Evolutionary conservation across 2,888 invertebrate species (phyloP), one percentile per base, ranked within the genome.

Genomic region (Stenurella melanura): DNA sequence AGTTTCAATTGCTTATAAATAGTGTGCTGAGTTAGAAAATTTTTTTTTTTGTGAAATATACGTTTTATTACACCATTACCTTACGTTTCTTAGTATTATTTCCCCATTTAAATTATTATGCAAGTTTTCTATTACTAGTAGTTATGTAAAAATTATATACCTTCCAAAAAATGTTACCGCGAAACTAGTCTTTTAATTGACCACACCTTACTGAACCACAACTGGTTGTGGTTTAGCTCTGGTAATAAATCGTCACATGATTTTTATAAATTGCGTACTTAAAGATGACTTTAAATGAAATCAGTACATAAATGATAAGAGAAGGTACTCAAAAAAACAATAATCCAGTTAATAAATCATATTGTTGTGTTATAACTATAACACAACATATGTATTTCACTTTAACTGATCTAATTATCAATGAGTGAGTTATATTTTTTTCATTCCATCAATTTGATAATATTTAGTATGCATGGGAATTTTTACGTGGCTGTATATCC

Each of bases 191-290:
- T 34, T 34, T 34, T 57, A 60, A n/a, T 60, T 34, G 34, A 50
- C 42, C 17, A n/a, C 19, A 42, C 60, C 38, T 42, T 64, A 70
- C 70, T 70, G 60, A 60, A 42, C 19, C 42, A 30, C 21, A 57
- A 11, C 18, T 18, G 60, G 34, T 42, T 58, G 70, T 61, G 17
- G 17, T 18, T 60, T 70, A 26, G 42, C 60, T 70, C 30, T 57
- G 50, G 70, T 42, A 60, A 60, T 70, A 38, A 72, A 64, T 71
- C 30, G 57, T 80, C 79, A 80, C 79, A 80, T 80, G 79, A 76
- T 80, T 78, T 77, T 78, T 61, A 74, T 74, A 74, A 73, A 69
- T 70, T 77, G 68, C 77, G 79, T 79, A 78, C 73, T 71, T 77
- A 76, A 77, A 79, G 76, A 77, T 73, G 74, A 78, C 74, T 74